These are phyloP conservation scores for Drosophila carrolli DNA, from an alignment of 1,140 invertebrate genomes.

Conservation along the genomic window DNA sequence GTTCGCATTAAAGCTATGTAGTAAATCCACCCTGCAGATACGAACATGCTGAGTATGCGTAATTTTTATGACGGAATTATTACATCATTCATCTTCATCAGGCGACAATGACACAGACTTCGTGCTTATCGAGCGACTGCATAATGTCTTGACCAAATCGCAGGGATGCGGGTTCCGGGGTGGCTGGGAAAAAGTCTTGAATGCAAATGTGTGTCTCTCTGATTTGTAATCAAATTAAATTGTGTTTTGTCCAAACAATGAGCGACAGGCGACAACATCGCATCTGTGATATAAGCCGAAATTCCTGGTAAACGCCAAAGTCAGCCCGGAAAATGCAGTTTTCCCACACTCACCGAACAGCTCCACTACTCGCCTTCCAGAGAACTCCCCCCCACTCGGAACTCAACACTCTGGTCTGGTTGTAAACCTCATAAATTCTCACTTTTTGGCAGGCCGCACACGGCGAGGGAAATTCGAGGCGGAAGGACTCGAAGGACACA, in stretches of 20 bases:
- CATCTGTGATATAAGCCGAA: constrained; percentile 12
- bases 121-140: constrained; percentile 69
- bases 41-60: constrained; percentile 56
- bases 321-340: constrained; percentile 39
- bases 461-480: constrained; percentile 66
- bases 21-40: constrained; percentile 58
- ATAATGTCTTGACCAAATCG: constrained; percentile 36
- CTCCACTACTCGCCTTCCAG: constrained; percentile 34
- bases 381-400: constrained; percentile 8
- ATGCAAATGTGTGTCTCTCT: constrained; percentile 31
- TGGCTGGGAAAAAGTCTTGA: constrained; percentile 46
- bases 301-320: constrained; percentile 31
- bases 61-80: constrained; percentile 81
- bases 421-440: constrained; percentile 48
- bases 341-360: constrained; percentile 41
- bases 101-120: constrained; percentile 55
- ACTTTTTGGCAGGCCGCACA: constrained; percentile 66
- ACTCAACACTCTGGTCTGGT: background rate
- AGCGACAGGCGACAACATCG: constrained; percentile 38
- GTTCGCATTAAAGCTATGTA: constrained; percentile 33
- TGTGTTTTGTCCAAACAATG: constrained; percentile 53
- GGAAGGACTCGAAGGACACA: constrained; percentile 57
- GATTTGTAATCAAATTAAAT: constrained; percentile 73
- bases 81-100: constrained; percentile 83
- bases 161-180: constrained; percentile 47